These are phyloP conservation scores for Homarus gammarus DNA, from an alignment of 2,888 invertebrate species.

Conservation along the genomic window DNA sequence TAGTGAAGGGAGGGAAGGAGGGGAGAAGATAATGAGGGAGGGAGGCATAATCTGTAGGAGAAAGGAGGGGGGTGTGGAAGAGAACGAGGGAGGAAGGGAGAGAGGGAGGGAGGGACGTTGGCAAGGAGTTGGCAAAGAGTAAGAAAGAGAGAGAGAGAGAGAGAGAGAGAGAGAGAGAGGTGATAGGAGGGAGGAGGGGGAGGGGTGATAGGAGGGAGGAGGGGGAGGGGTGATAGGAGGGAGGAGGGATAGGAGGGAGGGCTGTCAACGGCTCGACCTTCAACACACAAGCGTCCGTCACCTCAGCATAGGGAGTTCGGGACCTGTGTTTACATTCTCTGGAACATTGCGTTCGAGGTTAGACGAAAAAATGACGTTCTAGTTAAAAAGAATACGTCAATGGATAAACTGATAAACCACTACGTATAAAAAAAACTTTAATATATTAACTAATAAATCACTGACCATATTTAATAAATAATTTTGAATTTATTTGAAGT, in stretches of 20 bases:
- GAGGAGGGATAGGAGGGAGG: background rate
- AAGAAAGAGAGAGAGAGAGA: background rate
- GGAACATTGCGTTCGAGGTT: no score
- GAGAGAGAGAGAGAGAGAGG: slow-evolving; percentile 2
- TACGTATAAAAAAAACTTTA: no score
- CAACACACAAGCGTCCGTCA: no score
- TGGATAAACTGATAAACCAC: no score
- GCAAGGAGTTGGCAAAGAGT: no score
- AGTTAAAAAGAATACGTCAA: no score
- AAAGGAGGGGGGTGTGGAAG: background rate
- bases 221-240: background rate
- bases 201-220: background rate
- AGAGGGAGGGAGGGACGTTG: background rate
- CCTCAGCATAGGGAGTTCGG: no score
- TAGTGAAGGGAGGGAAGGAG: background rate
- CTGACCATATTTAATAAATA: no score
- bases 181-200: background rate
- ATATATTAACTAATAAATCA: no score
- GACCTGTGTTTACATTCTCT: no score
- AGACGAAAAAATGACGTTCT: no score
- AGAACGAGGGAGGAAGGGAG: background rate
- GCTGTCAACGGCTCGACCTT: background rate
- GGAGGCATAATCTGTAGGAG: background rate
- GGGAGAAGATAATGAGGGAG: background rate
- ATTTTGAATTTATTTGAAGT: no score